phyloP scores from a whole-genome alignment of 2,888 invertebrate genomes.

The Tiphia femorata region DNA sequence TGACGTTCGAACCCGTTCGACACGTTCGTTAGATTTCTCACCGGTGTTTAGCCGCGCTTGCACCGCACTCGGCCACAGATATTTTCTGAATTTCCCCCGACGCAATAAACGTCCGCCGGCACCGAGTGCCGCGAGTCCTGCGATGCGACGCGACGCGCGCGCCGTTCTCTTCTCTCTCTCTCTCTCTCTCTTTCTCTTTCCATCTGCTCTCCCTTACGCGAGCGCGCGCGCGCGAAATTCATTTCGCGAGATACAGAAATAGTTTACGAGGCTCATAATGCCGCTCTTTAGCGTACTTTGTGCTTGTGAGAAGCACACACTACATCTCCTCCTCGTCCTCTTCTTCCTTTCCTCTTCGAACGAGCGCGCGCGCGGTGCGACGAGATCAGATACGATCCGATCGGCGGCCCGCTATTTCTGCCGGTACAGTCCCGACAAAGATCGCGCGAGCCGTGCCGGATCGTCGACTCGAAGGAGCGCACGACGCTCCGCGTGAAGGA shows the following conservation, averaged over 20 bases:
- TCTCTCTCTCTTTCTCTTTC: background rate
- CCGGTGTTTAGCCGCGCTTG: too few species aligned
- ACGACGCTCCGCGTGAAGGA: too few species aligned
- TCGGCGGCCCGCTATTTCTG: constrained; percentile 41
- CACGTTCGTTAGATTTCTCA: too few species aligned
- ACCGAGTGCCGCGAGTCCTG: too few species aligned
- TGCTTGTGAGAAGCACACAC: constrained; percentile 11
- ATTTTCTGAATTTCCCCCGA: too few species aligned
- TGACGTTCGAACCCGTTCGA: too few species aligned
- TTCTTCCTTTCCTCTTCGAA: too few species aligned
- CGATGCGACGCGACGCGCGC: too few species aligned
- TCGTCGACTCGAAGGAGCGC: background rate
- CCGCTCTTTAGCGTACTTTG: constrained; percentile 13
- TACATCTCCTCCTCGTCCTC: too few species aligned
- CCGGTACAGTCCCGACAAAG: constrained; percentile 37
- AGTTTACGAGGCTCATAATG: constrained; percentile 18
- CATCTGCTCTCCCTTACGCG: background rate
- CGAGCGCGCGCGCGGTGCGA: constrained; percentile 17
- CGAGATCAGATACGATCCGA: constrained; percentile 39
- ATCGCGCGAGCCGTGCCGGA: background rate
- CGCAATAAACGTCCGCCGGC: too few species aligned
- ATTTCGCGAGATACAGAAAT: constrained; percentile 12
- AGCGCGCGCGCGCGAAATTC: background rate
- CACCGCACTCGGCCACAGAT: too few species aligned
- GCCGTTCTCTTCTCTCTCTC: background rate